Conservation (phyloP, 2,113 vertebrate genomes). For the Apteryx mantelli region DNA sequence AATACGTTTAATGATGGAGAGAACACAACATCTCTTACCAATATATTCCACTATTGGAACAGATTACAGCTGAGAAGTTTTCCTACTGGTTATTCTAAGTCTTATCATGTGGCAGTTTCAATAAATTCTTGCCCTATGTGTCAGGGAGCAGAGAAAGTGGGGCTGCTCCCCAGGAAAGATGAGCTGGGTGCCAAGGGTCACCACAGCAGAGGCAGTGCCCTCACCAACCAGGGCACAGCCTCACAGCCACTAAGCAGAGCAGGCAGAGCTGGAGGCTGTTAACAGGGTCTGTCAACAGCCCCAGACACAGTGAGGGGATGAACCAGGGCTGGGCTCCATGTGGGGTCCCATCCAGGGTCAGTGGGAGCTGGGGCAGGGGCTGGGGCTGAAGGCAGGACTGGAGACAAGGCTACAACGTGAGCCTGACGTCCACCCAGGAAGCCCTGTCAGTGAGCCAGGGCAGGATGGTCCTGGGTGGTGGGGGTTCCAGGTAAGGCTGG, state of each 20-base stretch:
- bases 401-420: background rate
- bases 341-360: background rate
- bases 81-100: background rate
- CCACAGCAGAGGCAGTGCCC: background rate
- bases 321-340: background rate
- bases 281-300: background rate
- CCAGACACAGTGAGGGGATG: background rate
- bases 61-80: background rate
- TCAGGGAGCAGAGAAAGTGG: background rate
- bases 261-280: background rate
- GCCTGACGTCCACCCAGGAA: background rate
- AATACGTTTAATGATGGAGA: no score
- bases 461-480: fast-evolving
- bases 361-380: background rate
- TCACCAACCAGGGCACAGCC: background rate
- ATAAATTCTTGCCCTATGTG: background rate
- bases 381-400: fast-evolving
- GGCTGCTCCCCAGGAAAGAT: background rate
- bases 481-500: background rate
- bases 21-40: no score
- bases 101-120: background rate
- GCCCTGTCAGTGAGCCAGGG: background rate
- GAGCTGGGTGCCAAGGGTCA: background rate
- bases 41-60: background rate
- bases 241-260: fast-evolving